Conservation (phyloP, 2,888 invertebrate species). For the Sinotaia quadrata region DNA sequence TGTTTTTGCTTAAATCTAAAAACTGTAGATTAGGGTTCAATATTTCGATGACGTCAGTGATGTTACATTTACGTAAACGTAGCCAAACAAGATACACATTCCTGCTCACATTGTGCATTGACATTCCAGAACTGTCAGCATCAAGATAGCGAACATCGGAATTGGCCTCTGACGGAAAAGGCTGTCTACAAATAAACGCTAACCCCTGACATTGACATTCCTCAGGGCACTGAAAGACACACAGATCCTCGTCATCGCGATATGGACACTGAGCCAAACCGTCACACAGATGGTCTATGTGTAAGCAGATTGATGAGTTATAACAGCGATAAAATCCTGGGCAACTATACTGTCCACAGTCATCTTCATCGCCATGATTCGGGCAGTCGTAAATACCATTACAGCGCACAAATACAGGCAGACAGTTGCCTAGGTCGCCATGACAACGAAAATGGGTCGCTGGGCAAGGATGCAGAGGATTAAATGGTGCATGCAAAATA, state of each 20-base stretch:
- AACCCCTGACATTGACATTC: constrained; percentile 12
- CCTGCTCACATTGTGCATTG: too few species aligned
- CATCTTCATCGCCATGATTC: constrained; percentile 18
- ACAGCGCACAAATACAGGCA: constrained; percentile 30
- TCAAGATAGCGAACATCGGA: constrained; percentile 11
- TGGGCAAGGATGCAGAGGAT: constrained; percentile 11
- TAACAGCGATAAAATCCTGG: constrained; percentile 19
- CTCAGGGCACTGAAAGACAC: constrained; percentile 5
- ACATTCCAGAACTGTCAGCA: constrained; percentile 1
- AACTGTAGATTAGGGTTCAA: not conserved
- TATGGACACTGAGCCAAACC: constrained; percentile 25
- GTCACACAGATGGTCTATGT: constrained; percentile 21
- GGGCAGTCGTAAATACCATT: constrained; percentile 22
- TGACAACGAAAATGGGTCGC: constrained; percentile 13
- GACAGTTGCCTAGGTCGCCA: constrained; percentile 21
- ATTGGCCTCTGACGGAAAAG: too few species aligned
- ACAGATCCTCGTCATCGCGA: constrained; percentile 24
- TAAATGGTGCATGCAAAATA: too few species aligned
- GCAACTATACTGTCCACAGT: too few species aligned
- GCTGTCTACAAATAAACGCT: constrained; percentile 23
- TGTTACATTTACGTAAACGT: too few species aligned
- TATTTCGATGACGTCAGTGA: too few species aligned
- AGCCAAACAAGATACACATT: too few species aligned
- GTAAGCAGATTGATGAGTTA: constrained; percentile 14
- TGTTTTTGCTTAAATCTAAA: constrained; percentile 20